phyloP scores from a whole-genome alignment of 1,140 invertebrate genomes.

The Mya arenaria region DNA sequence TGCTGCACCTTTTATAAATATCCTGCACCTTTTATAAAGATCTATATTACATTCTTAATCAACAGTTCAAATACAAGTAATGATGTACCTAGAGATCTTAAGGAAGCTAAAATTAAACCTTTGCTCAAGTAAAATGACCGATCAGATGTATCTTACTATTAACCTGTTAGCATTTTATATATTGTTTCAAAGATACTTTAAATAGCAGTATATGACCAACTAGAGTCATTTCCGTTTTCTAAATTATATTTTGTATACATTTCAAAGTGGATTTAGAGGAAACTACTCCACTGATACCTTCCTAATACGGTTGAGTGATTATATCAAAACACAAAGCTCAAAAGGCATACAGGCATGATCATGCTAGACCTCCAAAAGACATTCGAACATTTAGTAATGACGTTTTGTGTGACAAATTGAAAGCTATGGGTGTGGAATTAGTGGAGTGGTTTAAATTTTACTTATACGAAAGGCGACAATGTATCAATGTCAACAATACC shows the following conservation, averaged over 20 bases:
- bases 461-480: background rate
- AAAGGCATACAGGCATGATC: background rate
- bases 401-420: background rate
- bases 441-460: background rate
- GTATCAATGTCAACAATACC: background rate
- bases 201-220: background rate
- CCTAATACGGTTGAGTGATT: background rate
- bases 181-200: background rate
- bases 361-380: background rate
- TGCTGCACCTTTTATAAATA: too few relatives aligned
- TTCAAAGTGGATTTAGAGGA: background rate
- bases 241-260: background rate
- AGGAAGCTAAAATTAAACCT: background rate
- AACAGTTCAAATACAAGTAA: background rate
- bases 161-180: too few relatives aligned
- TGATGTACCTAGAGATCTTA: background rate
- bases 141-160: background rate
- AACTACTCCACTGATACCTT: background rate
- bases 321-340: background rate
- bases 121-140: slow-evolving; percentile 1
- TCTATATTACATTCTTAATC: too few relatives aligned
- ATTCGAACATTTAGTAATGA: background rate
- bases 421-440: background rate
- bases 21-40: too few relatives aligned
- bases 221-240: background rate